These are phyloP conservation scores for Drosophila sproati DNA, from an alignment of 1,140 invertebrate species.

Conservation along the genomic window DNA sequence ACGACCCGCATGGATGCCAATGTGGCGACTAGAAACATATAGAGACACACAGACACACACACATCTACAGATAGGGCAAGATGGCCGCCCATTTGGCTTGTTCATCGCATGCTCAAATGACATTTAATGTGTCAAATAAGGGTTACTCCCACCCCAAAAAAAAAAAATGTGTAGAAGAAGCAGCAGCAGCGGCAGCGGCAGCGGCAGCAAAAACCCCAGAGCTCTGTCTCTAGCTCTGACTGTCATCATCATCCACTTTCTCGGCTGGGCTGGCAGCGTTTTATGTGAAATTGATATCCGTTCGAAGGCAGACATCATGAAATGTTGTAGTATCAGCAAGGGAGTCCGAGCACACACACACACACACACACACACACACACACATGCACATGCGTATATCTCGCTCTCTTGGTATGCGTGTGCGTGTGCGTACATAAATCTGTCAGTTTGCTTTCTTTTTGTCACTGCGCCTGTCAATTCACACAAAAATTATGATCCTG, in stretches of 20 bases:
- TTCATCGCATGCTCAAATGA: slow-evolving; percentile 76
- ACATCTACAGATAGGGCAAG: slow-evolving; percentile 48
- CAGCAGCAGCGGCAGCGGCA: not conserved
- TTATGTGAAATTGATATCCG: slow-evolving; percentile 84
- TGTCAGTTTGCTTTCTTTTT: slow-evolving; percentile 83
- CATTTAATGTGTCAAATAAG: slow-evolving; percentile 82
- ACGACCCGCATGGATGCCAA: slow-evolving; percentile 47
- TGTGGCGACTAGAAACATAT: not conserved
- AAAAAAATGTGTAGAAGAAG: not conserved
- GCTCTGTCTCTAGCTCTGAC: slow-evolving; percentile 16
- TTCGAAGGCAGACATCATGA: slow-evolving; percentile 56
- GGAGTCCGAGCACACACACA: slow-evolving; percentile 54
- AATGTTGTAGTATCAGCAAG: slow-evolving; percentile 35
- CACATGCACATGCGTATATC: slow-evolving; percentile 34
- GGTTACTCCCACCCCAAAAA: slow-evolving; percentile 56
- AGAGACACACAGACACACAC: slow-evolving; percentile 8
- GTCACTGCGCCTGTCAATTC: slow-evolving; percentile 83
- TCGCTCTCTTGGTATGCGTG: slow-evolving; percentile 27
- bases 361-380: slow-evolving; percentile 30
- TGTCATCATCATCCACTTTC: slow-evolving; percentile 77
- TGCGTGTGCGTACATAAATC: slow-evolving; percentile 82
- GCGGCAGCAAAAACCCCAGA: not conserved
- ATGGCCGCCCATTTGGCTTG: slow-evolving; percentile 63
- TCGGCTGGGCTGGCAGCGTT: slow-evolving; percentile 62
- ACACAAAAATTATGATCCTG: slow-evolving; percentile 84